Base-by-base conservation (phyloP, 92 coral and sea anemone genomes). In the Epizoanthus fatuus region DNA sequence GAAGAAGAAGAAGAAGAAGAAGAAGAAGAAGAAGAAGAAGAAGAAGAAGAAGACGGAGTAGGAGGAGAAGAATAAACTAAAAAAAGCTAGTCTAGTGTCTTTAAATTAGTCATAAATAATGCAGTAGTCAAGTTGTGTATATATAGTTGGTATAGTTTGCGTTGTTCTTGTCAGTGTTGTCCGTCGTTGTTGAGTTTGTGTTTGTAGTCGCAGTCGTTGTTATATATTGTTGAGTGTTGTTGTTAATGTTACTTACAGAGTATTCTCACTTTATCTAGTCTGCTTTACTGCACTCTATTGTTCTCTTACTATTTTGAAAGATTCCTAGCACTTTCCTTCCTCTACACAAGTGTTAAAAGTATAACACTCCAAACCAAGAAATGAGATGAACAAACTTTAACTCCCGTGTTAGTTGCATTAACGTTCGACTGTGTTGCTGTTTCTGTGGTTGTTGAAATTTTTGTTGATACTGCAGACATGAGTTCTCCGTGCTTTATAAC, bases 401-500 rank as follows among this genome's bases (percentile, higher is more conserved):
- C 16, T 66, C 72, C 72, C 29, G 15, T 5, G 32, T 42, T 37
- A 29, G 35, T 29, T 1, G 47, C 38, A 66, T 29, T 9, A 66
- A 35, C 72, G 37, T 38, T 42, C 9, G 32, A 40, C 25, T 66
- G 39, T 8, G 70, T 40, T 20, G 70, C 49, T 35, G 29, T 60
- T 35, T n/a, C 54, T n/a, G 39, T 42, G 16, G 37, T 54, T 22
- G 51, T 54, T 70, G 49, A 14, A 37, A 42, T 7, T 70, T 55
- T 70, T 70, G 75, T 19, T 10, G 75, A 70, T 14, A 70, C 20
- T 55, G 44, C 52, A 77, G 56, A 16, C 2, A 62, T 5, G 3
- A 6, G 71, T 52, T 60, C 22, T 11, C 82, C 82, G n/a, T 60
- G 62, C 40, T 25, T 77, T 19, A 77, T 14, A 22, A 60, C 53